Percentiles rank a stretch among this genome's conserved stretches.
Conservation (phyloP, 2,797 vertebrate genomes). For the Pelodytes ibericus region DNA sequence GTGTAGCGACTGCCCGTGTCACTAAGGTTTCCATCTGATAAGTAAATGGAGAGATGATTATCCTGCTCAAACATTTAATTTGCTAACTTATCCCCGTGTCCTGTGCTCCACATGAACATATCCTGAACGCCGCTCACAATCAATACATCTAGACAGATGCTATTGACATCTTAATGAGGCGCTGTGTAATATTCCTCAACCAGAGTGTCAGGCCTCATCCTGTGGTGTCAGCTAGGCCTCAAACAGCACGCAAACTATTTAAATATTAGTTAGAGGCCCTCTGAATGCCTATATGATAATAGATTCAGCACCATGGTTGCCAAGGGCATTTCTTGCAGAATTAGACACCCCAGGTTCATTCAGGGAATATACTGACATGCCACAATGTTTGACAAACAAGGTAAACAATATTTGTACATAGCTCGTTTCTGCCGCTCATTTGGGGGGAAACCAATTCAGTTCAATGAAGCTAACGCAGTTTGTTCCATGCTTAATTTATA, state of each 20-base stretch:
- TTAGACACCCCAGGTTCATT: not conserved
- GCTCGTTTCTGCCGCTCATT: not conserved
- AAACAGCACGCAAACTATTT: slow-evolving; percentile 46
- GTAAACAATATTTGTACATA: not conserved
- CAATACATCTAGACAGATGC: slow-evolving; percentile 76
- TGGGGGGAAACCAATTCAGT: not conserved
- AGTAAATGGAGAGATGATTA: slow-evolving; percentile 47
- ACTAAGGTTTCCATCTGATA: slow-evolving; percentile 36
- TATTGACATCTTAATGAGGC: slow-evolving; percentile 77
- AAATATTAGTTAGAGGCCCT: slow-evolving; percentile 67
- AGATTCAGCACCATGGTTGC: slow-evolving; percentile 63
- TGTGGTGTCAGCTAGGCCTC: slow-evolving; percentile 67
- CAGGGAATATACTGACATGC: not conserved
- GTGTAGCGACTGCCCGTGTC: slow-evolving; percentile 28
- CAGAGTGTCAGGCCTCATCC: slow-evolving; percentile 66
- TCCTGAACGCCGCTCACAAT: slow-evolving; percentile 67
- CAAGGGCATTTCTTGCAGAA: slow-evolving; percentile 61
- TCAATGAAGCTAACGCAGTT: not conserved
- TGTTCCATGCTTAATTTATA: no score
- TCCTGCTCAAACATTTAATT: slow-evolving; percentile 59
- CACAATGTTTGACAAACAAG: not conserved
- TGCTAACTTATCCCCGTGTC: slow-evolving; percentile 59
- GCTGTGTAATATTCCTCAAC: slow-evolving; percentile 68
- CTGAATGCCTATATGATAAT: slow-evolving; percentile 61
- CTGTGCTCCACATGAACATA: slow-evolving; percentile 59